These are phyloP conservation scores for Folsomia candida DNA, from an alignment of 2,888 invertebrate genomes.

Conservation along the genomic window DNA sequence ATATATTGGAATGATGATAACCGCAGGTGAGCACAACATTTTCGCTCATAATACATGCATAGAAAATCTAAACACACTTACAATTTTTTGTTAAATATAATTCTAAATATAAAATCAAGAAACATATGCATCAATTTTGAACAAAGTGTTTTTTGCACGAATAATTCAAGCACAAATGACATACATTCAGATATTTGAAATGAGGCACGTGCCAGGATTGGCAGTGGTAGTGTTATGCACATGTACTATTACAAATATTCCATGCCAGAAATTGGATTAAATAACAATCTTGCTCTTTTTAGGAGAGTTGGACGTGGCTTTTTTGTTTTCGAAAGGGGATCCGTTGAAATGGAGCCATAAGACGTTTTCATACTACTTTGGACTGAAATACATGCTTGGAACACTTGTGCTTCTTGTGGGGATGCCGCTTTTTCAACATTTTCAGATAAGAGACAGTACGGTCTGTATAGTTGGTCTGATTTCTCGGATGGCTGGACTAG, in stretches of 20 bases:
- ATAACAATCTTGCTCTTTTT: constrained; percentile 14
- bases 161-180: no score
- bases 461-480: constrained; percentile 54
- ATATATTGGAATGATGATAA: constrained; percentile 51
- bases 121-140: no score
- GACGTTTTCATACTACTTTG: constrained; percentile 53
- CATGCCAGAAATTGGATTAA: neutral
- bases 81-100: no score
- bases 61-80: no score
- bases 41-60: no score
- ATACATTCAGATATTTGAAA: no score
- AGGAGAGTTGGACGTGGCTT: constrained; percentile 55
- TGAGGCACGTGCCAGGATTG: no score
- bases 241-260: neutral
- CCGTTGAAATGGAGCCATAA: constrained; percentile 54
- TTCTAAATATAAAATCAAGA: no score
- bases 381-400: constrained; percentile 52
- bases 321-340: constrained; percentile 54
- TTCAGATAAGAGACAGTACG: constrained; percentile 52
- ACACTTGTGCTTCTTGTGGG: constrained; percentile 52
- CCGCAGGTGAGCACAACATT: constrained; percentile 46
- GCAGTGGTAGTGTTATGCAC: no score
- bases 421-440: constrained; percentile 51
- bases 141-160: no score
- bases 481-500: constrained; percentile 53